Base-by-base conservation (phyloP, 1,140 invertebrate species). In the Scaptodrosophila lebanonensis region DNA sequence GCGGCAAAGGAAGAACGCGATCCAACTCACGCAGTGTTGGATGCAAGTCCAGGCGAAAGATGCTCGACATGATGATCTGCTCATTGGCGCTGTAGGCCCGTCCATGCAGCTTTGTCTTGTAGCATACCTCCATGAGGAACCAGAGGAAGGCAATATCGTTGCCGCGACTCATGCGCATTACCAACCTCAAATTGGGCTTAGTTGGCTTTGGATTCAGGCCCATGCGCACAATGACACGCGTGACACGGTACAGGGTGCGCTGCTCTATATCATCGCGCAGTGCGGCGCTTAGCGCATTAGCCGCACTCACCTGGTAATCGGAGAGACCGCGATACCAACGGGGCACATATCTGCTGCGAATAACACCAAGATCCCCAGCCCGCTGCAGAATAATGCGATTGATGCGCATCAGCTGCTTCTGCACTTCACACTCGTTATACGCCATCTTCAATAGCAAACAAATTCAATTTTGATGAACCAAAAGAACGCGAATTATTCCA, bases 141-240 rank as follows among this genome's bases (percentile, higher is more conserved):
- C 82, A 84, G 0, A 84, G 56, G 22, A 84, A 84, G 16, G 82
- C 82, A 6, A 84, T 33, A 30, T 84, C 75, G 29, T 62, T 83
- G 12, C 61, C 72, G 1, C 54, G 58, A 6, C 67, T 66, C 22
- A 84, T 48, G 3, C n/a, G 1, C 9, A 75, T 58, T 1, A 65
- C 32, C 1, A 11, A 3, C 0, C 7, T 16, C n/a, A 85, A 7
- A 0, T 32, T 30, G 3, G 20, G 5, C 12, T 9, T 9, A 0
- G 20, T 4, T 2, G 63, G 54, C 1, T 8, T 17, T 0, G 83
- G 68, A 1, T 52, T 5, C 0, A 85, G 1, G 1, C 76, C 83
- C 20, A 85, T 3, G 1, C 11, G n/a, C 1, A 6, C 5, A 2
- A 85, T 7, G 4, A 43, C 6, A 2, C 16, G 22, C 5, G 12